phyloP scores from a whole-genome alignment of 2,113 vertebrate species.

The Tamias sibiricus region DNA sequence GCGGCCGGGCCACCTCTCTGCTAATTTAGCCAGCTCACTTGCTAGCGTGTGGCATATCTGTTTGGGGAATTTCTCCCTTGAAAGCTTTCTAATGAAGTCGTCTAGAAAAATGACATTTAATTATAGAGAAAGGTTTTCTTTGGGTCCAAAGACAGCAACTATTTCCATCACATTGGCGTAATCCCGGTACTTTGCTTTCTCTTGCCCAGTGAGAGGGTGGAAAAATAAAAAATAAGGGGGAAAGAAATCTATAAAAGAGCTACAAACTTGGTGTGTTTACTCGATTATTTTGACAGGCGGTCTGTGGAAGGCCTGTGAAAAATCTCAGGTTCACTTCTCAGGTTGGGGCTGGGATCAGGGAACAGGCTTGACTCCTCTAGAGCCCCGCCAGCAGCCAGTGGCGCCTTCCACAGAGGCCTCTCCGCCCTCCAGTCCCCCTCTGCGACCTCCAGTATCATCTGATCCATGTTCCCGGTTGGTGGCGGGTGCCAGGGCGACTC shows the following conservation, averaged over 20 bases:
- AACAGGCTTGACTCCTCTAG: too few species aligned
- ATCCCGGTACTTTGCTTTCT: background rate
- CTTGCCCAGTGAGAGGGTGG: background rate
- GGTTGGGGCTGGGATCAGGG: too few species aligned
- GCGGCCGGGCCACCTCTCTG: background rate
- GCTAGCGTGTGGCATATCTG: background rate
- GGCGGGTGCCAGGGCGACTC: background rate
- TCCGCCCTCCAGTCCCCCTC: background rate
- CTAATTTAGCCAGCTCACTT: background rate
- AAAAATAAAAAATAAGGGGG: background rate
- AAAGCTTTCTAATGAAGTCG: conserved; percentile 70
- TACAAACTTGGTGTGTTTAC: too few species aligned
- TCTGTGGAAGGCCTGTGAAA: background rate
- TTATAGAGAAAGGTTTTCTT: conserved; percentile 62
- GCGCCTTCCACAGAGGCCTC: background rate
- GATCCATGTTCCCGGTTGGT: background rate
- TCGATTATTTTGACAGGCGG: conserved; percentile 22
- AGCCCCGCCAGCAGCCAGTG: background rate
- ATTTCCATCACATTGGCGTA: conserved; percentile 53
- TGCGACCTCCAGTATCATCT: background rate
- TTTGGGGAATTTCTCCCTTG: conserved; percentile 45
- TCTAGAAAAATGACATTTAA: conserved; percentile 69
- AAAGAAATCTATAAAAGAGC: too few species aligned
- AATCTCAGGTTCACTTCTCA: background rate
- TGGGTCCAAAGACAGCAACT: conserved; percentile 50